A percentile compares a stretch with the other conserved stretches of the same genome.
phyloP scores from a whole-genome alignment of 30 jellyfish, hydroid and myxozoan species.

The Hydra vulgaris region DNA sequence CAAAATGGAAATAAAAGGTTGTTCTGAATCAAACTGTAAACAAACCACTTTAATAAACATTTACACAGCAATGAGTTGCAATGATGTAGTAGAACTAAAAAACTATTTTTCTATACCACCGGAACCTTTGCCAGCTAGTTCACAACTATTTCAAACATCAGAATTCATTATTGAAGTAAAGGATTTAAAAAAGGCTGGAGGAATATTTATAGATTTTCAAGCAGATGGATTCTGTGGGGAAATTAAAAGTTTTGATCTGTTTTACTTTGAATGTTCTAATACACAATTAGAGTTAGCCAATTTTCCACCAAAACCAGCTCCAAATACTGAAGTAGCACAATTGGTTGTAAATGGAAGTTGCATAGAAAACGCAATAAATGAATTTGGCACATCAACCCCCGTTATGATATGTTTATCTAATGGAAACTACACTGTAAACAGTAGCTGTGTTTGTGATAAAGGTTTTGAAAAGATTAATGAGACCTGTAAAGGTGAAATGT shows the following conservation, averaged over 20 bases:
- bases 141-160: background rate
- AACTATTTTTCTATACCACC: background rate
- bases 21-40: background rate
- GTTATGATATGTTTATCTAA: constrained; percentile 35
- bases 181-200: constrained; percentile 3
- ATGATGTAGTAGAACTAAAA: background rate
- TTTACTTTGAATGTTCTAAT: background rate
- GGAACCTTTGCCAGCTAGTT: background rate
- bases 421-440: constrained; percentile 31
- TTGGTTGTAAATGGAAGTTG: constrained; percentile 26
- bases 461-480: constrained; percentile 16
- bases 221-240: constrained; percentile 33
- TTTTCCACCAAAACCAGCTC: constrained; percentile 31
- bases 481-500: constrained; percentile 17
- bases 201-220: constrained; percentile 32
- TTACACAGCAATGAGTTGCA: background rate
- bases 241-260: background rate
- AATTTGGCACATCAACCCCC: background rate
- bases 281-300: background rate
- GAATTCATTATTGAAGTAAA: background rate
- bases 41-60: background rate
- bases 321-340: constrained; percentile 10
- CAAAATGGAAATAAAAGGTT: background rate
- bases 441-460: constrained; percentile 42
- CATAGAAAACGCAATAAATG: constrained; percentile 20